phyloP scores from a whole-genome alignment of 2,888 invertebrate species.

The Crocallis elinguaria region DNA sequence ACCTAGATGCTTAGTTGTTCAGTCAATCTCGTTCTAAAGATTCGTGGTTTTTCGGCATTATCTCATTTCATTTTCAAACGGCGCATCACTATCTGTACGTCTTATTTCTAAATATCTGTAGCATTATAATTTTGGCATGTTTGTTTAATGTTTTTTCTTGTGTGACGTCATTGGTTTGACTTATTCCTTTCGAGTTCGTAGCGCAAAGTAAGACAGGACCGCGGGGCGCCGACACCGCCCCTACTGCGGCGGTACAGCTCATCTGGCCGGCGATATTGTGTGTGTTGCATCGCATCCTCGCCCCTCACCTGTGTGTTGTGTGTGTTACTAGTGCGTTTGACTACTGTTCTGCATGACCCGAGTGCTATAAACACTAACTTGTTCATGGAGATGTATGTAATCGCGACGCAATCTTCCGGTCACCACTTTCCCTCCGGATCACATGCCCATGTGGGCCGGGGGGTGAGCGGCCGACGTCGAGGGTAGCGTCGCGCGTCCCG shows the following conservation, averaged over 20 bases:
- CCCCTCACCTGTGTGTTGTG: conserved; percentile 55
- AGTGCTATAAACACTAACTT: conserved; percentile 17
- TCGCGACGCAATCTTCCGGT: conserved; percentile 46
- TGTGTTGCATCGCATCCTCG: conserved; percentile 74
- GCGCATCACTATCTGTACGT: conserved; percentile 1
- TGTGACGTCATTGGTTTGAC: conserved; percentile 50
- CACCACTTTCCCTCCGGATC: conserved; percentile 56
- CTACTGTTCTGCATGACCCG: conserved; percentile 67
- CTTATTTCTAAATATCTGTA: conserved; percentile 8
- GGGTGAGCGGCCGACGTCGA: conserved; percentile 51
- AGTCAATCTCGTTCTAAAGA: conserved; percentile 2
- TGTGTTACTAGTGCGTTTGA: conserved; percentile 57
- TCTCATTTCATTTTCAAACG: conserved; percentile 1
- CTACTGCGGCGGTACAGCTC: conserved; percentile 62
- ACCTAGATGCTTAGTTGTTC: not conserved
- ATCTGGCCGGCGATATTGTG: conserved; percentile 83
- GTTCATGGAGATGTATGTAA: conserved; percentile 14
- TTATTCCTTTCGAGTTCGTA: conserved; percentile 72
- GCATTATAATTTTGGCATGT: conserved; percentile 4
- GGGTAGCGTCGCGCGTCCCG: conserved; percentile 40
- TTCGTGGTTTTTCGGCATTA: conserved; percentile 1
- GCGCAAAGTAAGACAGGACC: conserved; percentile 40
- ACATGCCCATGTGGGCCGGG: conserved; percentile 55
- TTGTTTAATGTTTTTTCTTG: conserved; percentile 34
- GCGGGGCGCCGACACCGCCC: conserved; percentile 40